A percentile compares a stretch with the other conserved stretches of the same genome.
phyloP scores from a whole-genome alignment of 2,888 invertebrate genomes.

The Nesidiocoris tenuis region DNA sequence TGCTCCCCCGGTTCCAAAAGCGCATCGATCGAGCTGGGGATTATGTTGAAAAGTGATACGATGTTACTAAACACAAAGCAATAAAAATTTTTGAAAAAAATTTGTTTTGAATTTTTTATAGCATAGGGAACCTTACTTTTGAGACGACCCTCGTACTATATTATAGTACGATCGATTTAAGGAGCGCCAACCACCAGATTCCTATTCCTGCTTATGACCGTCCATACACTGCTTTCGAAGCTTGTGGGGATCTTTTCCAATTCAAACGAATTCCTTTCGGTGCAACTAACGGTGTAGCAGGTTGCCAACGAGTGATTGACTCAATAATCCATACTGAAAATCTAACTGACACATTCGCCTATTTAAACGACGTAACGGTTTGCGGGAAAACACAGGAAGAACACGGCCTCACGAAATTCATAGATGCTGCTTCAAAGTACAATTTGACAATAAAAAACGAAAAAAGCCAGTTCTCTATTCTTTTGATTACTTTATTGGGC shows the following conservation, averaged over 20 bases:
- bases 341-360: constrained; percentile 7
- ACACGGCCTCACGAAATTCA: not conserved
- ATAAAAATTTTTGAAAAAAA: too few relatives aligned
- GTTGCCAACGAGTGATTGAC: constrained; percentile 13
- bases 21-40: too few relatives aligned
- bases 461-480: constrained; percentile 29
- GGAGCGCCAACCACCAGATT: too few relatives aligned
- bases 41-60: too few relatives aligned
- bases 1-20: too few relatives aligned
- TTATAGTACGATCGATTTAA: too few relatives aligned
- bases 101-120: too few relatives aligned
- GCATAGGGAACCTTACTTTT: too few relatives aligned
- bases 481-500: constrained; percentile 13
- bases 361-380: constrained; percentile 37
- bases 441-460: not conserved
- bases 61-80: too few relatives aligned
- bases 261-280: constrained; percentile 24
- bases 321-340: constrained; percentile 23
- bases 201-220: too few relatives aligned
- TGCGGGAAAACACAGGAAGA: constrained; percentile 8
- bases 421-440: not conserved
- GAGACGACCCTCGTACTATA: too few relatives aligned
- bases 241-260: constrained; percentile 17
- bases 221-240: constrained; percentile 38
- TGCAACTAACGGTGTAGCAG: constrained; percentile 13